A percentile compares a stretch with the other conserved stretches of the same genome.
Evolutionary conservation across 2,888 invertebrate species (phyloP).

Genomic region (Melipona bicolor): DNA sequence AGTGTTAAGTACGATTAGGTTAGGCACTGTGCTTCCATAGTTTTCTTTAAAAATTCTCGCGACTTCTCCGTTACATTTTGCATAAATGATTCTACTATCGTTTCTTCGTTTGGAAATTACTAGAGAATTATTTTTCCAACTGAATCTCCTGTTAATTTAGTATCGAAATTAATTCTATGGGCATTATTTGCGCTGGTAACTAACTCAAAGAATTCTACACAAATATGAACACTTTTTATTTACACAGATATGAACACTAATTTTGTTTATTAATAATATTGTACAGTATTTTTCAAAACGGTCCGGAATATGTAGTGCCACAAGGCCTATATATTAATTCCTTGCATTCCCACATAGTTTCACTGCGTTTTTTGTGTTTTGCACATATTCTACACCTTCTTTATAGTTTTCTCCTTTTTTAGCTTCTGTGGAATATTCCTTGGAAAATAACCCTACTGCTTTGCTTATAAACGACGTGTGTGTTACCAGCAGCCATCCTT

Average conservation of each 20-base stretch:
- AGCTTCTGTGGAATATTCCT: constrained; percentile 31
- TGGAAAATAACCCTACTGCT: constrained; percentile 22
- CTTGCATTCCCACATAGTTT: too few species aligned
- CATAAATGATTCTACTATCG: background rate
- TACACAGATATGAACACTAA: background rate
- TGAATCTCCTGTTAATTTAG: background rate
- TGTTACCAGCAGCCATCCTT: constrained; percentile 15
- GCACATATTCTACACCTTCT: constrained; percentile 42
- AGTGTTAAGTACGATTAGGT: too few species aligned
- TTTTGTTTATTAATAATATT: constrained; percentile 10
- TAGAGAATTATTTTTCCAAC: background rate
- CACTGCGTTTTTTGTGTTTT: constrained; percentile 45
- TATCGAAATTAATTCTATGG: background rate
- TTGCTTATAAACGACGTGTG: constrained; percentile 18
- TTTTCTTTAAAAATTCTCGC: background rate
- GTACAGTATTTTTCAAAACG: constrained; percentile 12
- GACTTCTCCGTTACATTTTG: background rate
- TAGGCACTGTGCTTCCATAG: too few species aligned
- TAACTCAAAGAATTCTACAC: constrained; percentile 7
- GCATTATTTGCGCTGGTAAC: too few species aligned
- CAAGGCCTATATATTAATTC: background rate
- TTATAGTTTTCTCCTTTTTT: constrained; percentile 37
- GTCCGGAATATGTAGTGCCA: background rate
- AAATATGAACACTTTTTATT: background rate
- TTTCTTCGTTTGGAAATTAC: background rate